Conservation (phyloP, 2,113 vertebrate species). For the Microtus oregoni region DNA sequence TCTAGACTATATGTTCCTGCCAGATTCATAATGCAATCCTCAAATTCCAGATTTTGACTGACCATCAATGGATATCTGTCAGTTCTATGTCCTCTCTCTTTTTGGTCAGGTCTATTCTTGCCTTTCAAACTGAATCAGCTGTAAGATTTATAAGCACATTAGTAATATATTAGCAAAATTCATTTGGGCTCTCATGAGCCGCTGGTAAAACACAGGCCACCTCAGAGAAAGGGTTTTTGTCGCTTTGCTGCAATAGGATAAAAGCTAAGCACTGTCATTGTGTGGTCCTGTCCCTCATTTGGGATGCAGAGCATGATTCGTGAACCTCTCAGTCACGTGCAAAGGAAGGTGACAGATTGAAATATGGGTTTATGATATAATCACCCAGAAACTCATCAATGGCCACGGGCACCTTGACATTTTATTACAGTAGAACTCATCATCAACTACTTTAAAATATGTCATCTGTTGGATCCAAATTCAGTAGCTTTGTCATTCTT, state of each 20-base stretch:
- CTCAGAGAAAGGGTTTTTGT: not conserved
- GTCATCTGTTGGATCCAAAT: slow-evolving; percentile 46
- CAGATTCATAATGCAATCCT: not conserved
- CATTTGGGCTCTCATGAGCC: not conserved
- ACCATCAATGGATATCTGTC: not conserved
- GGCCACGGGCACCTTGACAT: not conserved
- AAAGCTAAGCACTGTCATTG: not conserved
- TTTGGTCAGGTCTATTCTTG: not conserved
- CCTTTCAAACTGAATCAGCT: slow-evolving; percentile 16
- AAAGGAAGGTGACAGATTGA: slow-evolving; percentile 64
- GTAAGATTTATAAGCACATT: not conserved
- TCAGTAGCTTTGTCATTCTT: slow-evolving; percentile 46
- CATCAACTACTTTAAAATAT: slow-evolving; percentile 51
- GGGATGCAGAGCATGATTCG: slow-evolving; percentile 17
- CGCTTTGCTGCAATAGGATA: slow-evolving; percentile 1
- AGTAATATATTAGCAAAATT: slow-evolving; percentile 3
- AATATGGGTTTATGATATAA: slow-evolving; percentile 60
- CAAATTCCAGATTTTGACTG: not conserved
- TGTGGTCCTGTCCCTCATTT: not conserved
- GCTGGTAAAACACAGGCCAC: not conserved
- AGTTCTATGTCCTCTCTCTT: not conserved
- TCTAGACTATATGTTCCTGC: not conserved
- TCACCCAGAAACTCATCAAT: slow-evolving; percentile 58
- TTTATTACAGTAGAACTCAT: slow-evolving; percentile 67
- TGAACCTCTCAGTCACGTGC: slow-evolving; percentile 28